These are phyloP conservation scores for Megalurothrips usitatus DNA, from an alignment of 2,888 invertebrate genomes.

Conservation along the genomic window DNA sequence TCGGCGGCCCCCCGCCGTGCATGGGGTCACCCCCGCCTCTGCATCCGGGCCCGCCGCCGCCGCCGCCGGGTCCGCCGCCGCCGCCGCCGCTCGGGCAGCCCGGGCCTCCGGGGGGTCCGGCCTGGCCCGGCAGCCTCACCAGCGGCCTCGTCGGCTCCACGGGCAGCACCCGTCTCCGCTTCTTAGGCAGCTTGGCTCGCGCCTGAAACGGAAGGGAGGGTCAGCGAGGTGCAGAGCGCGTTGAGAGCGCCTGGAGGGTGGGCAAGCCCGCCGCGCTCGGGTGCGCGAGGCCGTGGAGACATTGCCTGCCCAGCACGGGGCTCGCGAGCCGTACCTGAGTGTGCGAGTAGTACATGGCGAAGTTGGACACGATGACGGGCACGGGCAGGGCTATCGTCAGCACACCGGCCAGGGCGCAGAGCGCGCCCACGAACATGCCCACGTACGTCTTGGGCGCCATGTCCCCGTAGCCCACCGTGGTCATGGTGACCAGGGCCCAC, in stretches of 20 bases:
- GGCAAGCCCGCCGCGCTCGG: no score
- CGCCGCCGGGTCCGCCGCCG: constrained; percentile 40
- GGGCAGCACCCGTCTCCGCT: constrained; percentile 90
- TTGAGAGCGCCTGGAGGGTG: neutral
- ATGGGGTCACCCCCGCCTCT: constrained; percentile 35
- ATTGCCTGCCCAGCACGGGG: no score
- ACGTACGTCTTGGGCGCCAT: constrained; percentile 98
- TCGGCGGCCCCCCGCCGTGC: constrained; percentile 49
- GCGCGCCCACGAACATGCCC: constrained; percentile 97
- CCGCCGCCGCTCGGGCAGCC: constrained; percentile 40
- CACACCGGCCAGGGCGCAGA: constrained; percentile 97
- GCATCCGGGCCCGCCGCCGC: constrained; percentile 49
- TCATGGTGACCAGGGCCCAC: constrained; percentile 99
- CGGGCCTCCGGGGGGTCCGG: constrained; percentile 44
- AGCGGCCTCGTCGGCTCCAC: constrained; percentile 85
- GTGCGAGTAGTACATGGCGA: constrained; percentile 94
- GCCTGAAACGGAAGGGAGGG: constrained; percentile 59
- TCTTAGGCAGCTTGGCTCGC: constrained; percentile 97
- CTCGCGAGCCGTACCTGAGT: constrained; percentile 52
- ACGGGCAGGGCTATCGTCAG: constrained; percentile 97
- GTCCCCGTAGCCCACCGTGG: constrained; percentile 96
- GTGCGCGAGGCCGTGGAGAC: no score
- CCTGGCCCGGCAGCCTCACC: constrained; percentile 50
- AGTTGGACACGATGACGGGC: constrained; percentile 99
- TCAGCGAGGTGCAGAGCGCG: neutral